Base-by-base conservation (phyloP, 2,888 invertebrate genomes). In the Protonemura montana region DNA sequence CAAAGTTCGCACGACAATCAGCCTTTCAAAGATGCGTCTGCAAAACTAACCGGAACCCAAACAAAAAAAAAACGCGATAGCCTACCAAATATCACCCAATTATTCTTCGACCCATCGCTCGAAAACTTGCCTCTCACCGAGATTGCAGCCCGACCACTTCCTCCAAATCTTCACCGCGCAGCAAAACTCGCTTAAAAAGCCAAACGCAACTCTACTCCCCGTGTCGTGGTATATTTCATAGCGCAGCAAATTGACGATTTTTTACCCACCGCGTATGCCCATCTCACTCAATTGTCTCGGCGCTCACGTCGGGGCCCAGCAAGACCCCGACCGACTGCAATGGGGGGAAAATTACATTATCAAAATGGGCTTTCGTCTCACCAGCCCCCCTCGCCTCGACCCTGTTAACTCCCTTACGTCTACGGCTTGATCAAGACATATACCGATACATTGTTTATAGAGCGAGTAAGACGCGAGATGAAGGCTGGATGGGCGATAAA, bases 371-470 rank as follows among this genome's bases (percentile, higher is more conserved):
- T 59, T 59, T 59, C 21, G 59, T 76, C 59, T 27, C 84, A 0
- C 2, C n/a, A 29, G 21, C 30, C 81, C 81, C 81, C 30, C 81
- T 3, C 26, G 27, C 80, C 80, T 6, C 28, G 85, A 84, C 85
- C 86, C 59, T 59, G 87, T 86, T 87, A 85, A 87, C 81, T 82
- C 86, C 87, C 87, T 85, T 85, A 87, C 35, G 83, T 76, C 76
- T 86, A 82, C 77, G 86, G 86, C 88, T 89, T 90, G 91, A 91
- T 90, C 90, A 91, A 91, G 90, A 91, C 90, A 90, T 90, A 91
- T 91, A 90, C 90, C 90, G 89, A 90, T 91, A 90, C 90, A 90
- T 90, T 90, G 90, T 90, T 90, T 91, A 90, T 90, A 89, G 90
- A 89, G 89, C 88, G 89, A 88, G 89, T 86, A 88, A 87, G 88